A percentile compares a stretch with the other conserved stretches of the same genome.
Evolutionary conservation across 2,797 vertebrate genomes (phyloP).

Genomic region (Hipposideros larvatus): DNA sequence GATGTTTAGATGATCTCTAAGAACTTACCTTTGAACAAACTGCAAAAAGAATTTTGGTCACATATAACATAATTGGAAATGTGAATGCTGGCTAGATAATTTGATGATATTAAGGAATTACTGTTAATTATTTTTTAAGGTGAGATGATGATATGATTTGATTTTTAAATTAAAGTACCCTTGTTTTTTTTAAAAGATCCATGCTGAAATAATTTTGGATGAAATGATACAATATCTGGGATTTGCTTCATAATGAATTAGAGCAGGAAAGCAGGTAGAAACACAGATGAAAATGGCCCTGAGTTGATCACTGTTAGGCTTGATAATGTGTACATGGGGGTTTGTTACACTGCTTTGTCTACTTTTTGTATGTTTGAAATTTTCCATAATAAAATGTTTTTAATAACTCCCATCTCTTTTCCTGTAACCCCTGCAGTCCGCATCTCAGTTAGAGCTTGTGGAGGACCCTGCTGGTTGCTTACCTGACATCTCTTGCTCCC

Average conservation of each 20-base stretch:
- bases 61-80: background rate
- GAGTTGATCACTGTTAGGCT: background rate
- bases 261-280: background rate
- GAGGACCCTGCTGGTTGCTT: background rate
- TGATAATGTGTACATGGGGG: background rate
- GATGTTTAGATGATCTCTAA: background rate
- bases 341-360: background rate
- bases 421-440: background rate
- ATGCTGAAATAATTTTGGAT: background rate
- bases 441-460: background rate
- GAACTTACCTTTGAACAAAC: background rate
- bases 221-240: background rate
- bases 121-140: conserved; percentile 3
- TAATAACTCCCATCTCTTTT: background rate
- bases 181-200: conserved; percentile 36
- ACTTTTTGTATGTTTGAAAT: background rate
- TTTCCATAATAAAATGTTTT: background rate
- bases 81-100: background rate
- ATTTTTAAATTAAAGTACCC: background rate
- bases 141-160: background rate
- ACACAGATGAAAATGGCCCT: background rate
- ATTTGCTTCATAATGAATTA: background rate
- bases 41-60: background rate
- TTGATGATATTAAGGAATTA: background rate
- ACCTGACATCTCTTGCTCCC: background rate